These are phyloP conservation scores for Antigone vipio DNA, from an alignment of 2,113 vertebrate species.

Conservation along the genomic window DNA sequence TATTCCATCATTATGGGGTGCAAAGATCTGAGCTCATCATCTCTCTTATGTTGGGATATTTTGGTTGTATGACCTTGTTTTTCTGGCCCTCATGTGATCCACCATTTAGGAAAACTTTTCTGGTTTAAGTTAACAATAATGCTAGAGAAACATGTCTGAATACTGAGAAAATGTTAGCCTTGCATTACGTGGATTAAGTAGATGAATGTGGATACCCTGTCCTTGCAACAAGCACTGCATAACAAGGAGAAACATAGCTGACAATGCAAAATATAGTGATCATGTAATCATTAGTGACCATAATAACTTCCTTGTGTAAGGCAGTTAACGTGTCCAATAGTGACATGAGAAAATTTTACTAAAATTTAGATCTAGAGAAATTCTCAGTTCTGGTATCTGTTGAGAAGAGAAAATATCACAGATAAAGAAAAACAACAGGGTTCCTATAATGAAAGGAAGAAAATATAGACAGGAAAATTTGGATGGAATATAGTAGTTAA, in stretches of 20 bases:
- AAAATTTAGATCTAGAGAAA: neutral
- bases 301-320: neutral
- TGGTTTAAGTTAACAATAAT: neutral
- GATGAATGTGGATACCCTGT: neutral
- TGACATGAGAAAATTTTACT: neutral
- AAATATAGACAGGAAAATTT: neutral
- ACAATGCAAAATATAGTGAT: neutral
- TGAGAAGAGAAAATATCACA: neutral
- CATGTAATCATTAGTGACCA: neutral
- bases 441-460: neutral
- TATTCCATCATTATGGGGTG: neutral
- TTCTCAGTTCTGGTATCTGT: neutral
- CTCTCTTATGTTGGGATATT: accelerated
- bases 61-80: neutral
- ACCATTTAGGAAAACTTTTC: neutral
- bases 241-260: neutral
- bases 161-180: neutral
- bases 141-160: neutral
- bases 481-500: neutral
- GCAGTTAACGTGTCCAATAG: neutral
- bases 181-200: neutral
- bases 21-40: neutral
- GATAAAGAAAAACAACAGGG: neutral
- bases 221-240: neutral
- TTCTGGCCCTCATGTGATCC: neutral